phyloP scores from a whole-genome alignment of 2,113 vertebrate genomes.

The Pipra filicauda region DNA sequence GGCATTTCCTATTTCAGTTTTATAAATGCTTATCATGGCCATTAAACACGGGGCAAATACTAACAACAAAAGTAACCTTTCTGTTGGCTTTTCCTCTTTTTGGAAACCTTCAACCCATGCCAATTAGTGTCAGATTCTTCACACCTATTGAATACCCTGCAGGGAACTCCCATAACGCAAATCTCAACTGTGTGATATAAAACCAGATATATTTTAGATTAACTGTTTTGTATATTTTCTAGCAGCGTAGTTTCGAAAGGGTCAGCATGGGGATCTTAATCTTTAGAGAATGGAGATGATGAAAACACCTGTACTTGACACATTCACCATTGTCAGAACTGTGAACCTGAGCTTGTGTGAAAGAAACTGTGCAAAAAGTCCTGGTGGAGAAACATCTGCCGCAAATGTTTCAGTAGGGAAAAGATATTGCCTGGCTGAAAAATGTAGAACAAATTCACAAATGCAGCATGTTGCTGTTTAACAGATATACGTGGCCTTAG shows the following conservation, averaged over 20 bases:
- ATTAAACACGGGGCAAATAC: neutral
- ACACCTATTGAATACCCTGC: neutral
- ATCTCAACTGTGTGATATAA: neutral
- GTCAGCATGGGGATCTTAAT: neutral
- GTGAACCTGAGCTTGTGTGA: neutral
- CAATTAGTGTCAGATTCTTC: neutral
- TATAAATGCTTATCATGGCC: neutral
- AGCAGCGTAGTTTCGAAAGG: neutral
- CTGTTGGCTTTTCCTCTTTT: neutral
- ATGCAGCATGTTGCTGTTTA: constrained; percentile 50
- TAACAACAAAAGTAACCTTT: neutral
- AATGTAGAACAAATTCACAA: constrained; percentile 26
- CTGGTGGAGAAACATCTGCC: neutral
- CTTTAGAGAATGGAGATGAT: neutral
- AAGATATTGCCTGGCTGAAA: neutral
- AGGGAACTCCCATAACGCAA: neutral
- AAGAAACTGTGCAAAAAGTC: constrained; percentile 37
- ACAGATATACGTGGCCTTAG: constrained; percentile 50
- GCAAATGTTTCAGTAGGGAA: neutral
- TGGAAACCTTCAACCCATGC: neutral
- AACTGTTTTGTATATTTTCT: neutral
- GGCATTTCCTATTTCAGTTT: neutral
- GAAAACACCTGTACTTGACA: neutral
- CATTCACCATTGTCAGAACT: neutral
- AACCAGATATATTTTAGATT: neutral